phyloP scores from a whole-genome alignment of 2,888 invertebrate genomes.

The Alviniconcha strummeri region DNA sequence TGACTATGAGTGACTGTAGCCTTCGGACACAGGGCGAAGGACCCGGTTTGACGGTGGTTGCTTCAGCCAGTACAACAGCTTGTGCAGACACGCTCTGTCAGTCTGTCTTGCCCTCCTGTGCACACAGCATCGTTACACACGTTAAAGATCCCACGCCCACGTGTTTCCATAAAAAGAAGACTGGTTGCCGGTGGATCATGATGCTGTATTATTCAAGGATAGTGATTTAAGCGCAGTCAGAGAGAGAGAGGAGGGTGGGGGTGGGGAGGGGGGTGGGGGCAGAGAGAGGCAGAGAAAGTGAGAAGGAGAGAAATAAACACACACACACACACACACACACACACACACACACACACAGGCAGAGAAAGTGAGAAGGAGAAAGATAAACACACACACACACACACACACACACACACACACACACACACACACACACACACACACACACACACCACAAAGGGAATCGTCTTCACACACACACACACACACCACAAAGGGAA shows the following conservation, averaged over 20 bases:
- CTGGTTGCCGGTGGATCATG: no score
- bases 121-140: no score
- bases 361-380: background rate
- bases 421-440: background rate
- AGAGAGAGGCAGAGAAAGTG: background rate
- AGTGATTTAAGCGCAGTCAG: background rate
- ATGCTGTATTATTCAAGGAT: no score
- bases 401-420: background rate
- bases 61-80: no score
- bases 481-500: background rate
- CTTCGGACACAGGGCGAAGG: no score
- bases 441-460: slow-evolving; percentile 1
- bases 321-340: background rate
- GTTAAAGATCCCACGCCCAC: no score
- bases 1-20: no score
- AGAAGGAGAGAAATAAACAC: background rate
- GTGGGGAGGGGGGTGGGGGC: background rate
- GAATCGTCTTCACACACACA: background rate
- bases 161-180: no score
- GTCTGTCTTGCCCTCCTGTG: no score
- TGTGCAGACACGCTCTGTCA: no score
- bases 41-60: no score
- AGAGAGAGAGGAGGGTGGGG: background rate
- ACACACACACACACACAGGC: background rate
- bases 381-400: background rate